Evolutionary conservation across 1,140 invertebrate species (phyloP), one percentile per base, ranked within the genome.

Genomic region (Drosophila nannoptera): DNA sequence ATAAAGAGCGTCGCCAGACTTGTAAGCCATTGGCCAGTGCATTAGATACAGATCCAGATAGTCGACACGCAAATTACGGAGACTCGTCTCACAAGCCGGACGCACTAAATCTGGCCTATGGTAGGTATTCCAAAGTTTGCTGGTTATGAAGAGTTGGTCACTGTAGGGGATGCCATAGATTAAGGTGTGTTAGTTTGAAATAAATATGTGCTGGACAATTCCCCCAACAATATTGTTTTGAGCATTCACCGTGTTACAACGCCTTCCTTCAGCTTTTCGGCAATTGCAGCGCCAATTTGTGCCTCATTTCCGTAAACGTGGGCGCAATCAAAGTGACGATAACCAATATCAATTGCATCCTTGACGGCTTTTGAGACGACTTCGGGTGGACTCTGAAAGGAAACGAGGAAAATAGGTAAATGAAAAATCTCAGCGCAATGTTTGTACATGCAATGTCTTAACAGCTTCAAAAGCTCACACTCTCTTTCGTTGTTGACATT

Each of bases 261-360:
- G 7, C 93, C 94, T 60, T 93, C 91, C 0, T 90, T 81, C 22
- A 96, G 90, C 66, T 94, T 92, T 16, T 91, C 90, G 8, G 91
- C 91, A 6, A 96, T 88, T 2, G 92, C 94, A 31, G 90, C 89
- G 0, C 95, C 95, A 32, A 96, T 92, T 81, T 95, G 94, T 42
- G 89, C 87, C 87, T 96, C 94, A 88, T 96, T 96, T 54, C 91
- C 91, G 84, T 96, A 97, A 8, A 93, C 90, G 73, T 91, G 91
- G 9, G 95, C 95, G 90, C 95, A 95, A 87, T 97, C 96, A 73
- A 97, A 92, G 87, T 96, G 95, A 0, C 95, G 89, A 88, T 97
- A 97, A 0, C 95, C 95, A 42, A 91, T 90, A 71, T 94, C 91
- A 56, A 96, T 92, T 4, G 95, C 96, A 73, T 92, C 91, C 78